Conservation (phyloP, 2,113 vertebrate genomes). For the Caracal caracal region DNA sequence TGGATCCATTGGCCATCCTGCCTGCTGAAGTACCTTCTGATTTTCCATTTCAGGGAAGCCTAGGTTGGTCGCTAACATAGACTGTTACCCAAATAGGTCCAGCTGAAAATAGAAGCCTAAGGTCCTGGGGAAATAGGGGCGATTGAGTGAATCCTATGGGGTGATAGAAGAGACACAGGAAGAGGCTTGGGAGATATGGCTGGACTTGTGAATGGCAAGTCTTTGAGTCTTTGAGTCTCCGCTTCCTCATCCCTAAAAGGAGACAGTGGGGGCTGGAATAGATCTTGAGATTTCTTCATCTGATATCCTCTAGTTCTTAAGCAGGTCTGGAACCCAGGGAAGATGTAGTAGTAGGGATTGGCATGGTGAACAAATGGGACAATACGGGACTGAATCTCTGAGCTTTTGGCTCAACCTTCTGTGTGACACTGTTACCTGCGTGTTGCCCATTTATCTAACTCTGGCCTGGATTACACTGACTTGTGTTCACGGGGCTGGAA, state of each 20-base stretch:
- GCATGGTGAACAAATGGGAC: background rate
- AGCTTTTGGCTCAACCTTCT: background rate
- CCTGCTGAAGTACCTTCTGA: background rate
- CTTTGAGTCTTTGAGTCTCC: background rate
- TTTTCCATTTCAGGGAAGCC: slow-evolving; percentile 45
- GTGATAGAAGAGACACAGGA: background rate
- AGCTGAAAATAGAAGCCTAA: background rate
- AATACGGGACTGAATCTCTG: background rate
- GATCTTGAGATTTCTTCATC: background rate
- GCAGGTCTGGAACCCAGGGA: background rate
- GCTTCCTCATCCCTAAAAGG: background rate
- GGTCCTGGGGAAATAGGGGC: background rate
- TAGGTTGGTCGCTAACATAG: slow-evolving; percentile 18
- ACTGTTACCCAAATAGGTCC: background rate
- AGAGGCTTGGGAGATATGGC: background rate
- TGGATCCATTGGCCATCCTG: background rate
- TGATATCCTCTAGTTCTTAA: background rate
- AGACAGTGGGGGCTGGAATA: background rate
- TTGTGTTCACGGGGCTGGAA: background rate
- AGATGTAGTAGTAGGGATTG: background rate
- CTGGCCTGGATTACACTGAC: background rate
- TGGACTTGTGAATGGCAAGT: background rate
- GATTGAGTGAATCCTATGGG: background rate
- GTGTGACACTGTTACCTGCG: background rate
- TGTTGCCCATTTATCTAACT: background rate